phyloP scores from a whole-genome alignment of 2,797 vertebrate species.

The Microtus californicus region DNA sequence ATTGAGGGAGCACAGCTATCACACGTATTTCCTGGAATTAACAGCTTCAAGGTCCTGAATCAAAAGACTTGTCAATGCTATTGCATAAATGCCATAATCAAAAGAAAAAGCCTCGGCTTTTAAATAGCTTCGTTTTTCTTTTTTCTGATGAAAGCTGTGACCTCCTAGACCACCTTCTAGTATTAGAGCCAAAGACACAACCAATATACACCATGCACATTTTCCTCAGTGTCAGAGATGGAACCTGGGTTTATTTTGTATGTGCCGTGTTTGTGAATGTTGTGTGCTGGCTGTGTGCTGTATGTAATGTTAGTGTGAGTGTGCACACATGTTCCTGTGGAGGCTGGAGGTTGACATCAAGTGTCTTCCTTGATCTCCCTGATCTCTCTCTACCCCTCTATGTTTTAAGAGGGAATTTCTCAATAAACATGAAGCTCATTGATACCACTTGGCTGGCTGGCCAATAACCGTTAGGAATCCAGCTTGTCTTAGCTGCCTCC shows the following conservation, averaged over 20 bases:
- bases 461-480: too few relatives aligned
- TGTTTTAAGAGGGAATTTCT: not conserved
- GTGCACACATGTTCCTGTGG: not conserved
- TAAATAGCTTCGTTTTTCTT: constrained; percentile 16
- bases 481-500: too few relatives aligned
- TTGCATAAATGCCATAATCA: constrained; percentile 27
- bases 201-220: not conserved
- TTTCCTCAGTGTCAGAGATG: not conserved
- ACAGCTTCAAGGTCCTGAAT: not conserved
- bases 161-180: not conserved
- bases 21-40: not conserved
- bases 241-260: not conserved
- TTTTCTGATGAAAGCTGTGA: not conserved
- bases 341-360: not conserved
- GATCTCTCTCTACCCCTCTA: not conserved
- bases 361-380: not conserved
- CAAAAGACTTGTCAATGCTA: not conserved
- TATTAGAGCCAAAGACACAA: constrained; percentile 20
- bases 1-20: not conserved
- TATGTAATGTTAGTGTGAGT: not conserved
- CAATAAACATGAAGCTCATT: not conserved
- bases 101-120: constrained; percentile 17
- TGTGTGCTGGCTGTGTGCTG: not conserved
- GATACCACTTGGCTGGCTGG: not conserved
- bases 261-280: not conserved